phyloP scores from a whole-genome alignment of 2,888 invertebrate species.

The Eubasilissa splendida region DNA sequence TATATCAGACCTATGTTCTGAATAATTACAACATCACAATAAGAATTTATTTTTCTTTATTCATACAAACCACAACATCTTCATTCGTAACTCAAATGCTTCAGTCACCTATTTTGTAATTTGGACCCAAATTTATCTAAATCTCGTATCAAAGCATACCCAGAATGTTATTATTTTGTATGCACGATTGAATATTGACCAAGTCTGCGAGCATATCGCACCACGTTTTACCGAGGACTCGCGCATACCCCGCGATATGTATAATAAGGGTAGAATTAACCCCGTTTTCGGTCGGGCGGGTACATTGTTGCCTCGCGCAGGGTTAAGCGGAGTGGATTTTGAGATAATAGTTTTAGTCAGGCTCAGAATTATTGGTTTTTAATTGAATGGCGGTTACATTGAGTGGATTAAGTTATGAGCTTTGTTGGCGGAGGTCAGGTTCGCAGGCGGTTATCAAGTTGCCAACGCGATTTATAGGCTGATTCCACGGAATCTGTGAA shows the following conservation, averaged over 20 bases:
- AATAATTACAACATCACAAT: no score
- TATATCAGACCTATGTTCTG: no score
- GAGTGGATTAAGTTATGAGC: conserved; percentile 26
- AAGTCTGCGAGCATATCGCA: conserved; percentile 24
- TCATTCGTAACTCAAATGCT: no score
- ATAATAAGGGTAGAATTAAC: conserved; percentile 40
- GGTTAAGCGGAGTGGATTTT: conserved; percentile 34
- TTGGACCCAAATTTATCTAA: conserved; percentile 35
- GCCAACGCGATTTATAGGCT: conserved; percentile 14
- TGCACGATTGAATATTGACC: conserved; percentile 57
- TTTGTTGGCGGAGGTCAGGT: conserved; percentile 19
- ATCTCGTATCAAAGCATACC: conserved; percentile 42
- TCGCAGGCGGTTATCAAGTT: background rate
- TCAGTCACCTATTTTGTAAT: no score
- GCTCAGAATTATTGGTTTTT: conserved; percentile 43
- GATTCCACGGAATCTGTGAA: no score
- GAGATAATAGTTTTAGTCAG: conserved; percentile 39
- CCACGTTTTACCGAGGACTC: background rate
- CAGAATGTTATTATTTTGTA: conserved; percentile 52
- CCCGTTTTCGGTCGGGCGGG: conserved; percentile 36
- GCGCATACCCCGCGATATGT: conserved; percentile 12
- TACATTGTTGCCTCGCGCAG: conserved; percentile 33
- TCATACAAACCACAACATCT: no score
- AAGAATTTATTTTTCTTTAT: no score
- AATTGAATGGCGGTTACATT: conserved; percentile 35